Conservation (phyloP, 2,113 vertebrate species). For the Tachysurus fulvidraco region DNA sequence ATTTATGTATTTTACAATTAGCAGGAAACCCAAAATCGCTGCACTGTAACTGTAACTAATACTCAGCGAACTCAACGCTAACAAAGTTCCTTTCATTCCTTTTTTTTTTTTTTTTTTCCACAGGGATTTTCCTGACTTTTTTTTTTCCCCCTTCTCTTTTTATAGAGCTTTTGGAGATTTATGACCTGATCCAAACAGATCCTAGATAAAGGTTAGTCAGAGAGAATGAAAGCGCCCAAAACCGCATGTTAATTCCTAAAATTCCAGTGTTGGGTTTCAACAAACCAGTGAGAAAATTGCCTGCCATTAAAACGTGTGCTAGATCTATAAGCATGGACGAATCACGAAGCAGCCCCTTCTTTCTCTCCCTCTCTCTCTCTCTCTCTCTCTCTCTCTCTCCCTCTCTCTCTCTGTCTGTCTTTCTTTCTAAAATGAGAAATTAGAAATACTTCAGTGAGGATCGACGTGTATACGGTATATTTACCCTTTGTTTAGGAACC, state of each 20-base stretch:
- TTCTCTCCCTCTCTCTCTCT: not conserved
- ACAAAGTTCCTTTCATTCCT: conserved; percentile 37
- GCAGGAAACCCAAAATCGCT: not conserved
- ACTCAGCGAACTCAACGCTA: not conserved
- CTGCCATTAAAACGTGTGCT: conserved; percentile 7
- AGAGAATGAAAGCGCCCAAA: conserved; percentile 44
- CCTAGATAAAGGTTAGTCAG: conserved; percentile 49
- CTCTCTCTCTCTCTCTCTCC: not conserved
- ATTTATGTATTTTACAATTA: conserved; percentile 11
- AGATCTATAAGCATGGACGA: conserved; percentile 36
- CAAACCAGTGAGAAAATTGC: conserved; percentile 30
- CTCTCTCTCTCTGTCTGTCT: not conserved
- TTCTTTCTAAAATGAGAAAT: conserved; percentile 4
- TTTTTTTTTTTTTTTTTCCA: conserved; percentile 27
- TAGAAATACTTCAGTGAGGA: conserved; percentile 29
- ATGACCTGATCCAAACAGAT: conserved; percentile 48
- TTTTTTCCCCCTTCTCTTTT: conserved; percentile 19
- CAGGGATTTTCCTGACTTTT: conserved; percentile 46
- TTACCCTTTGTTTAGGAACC: conserved; percentile 48
- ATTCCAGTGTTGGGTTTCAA: conserved; percentile 46
- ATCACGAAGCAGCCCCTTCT: not conserved
- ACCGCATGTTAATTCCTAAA: conserved; percentile 53
- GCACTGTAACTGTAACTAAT: conserved; percentile 23
- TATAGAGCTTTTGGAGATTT: conserved; percentile 44
- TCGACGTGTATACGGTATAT: conserved; percentile 28